Conservation (phyloP, 2,797 vertebrate genomes). For the Hylomyscus alleni region DNA sequence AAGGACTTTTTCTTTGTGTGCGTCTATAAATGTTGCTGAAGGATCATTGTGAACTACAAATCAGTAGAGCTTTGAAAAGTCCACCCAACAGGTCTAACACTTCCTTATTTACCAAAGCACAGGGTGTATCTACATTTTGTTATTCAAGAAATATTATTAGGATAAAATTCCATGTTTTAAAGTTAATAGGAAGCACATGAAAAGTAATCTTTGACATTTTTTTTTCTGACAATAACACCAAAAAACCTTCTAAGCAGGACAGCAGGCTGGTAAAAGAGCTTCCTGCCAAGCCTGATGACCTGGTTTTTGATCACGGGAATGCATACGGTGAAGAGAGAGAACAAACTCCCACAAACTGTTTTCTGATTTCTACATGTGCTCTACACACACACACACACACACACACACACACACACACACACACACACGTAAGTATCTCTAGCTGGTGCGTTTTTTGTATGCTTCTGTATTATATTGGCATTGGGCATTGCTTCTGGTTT, state of each 20-base stretch:
- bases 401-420: not conserved
- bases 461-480: not conserved
- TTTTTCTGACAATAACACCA: slow-evolving; percentile 50
- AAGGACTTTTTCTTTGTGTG: not conserved
- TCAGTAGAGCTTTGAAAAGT: not conserved
- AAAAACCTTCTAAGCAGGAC: not conserved
- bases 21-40: not conserved
- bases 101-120: not conserved
- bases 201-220: slow-evolving; percentile 16
- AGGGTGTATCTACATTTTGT: not conserved
- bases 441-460: not conserved
- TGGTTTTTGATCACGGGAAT: not conserved
- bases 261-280: not conserved
- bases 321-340: too few species aligned
- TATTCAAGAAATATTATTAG: not conserved
- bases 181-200: not conserved
- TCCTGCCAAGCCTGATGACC: not conserved
- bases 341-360: not conserved
- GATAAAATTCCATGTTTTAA: slow-evolving; percentile 27
- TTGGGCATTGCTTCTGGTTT: not conserved
- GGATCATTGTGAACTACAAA: slow-evolving; percentile 27
- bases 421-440: not conserved
- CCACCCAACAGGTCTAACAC: slow-evolving; percentile 1
- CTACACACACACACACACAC: not conserved
- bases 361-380: not conserved